Evolutionary conservation across 2,113 vertebrate species (phyloP).

Genomic region (Onychorhynchus coronatus): DNA sequence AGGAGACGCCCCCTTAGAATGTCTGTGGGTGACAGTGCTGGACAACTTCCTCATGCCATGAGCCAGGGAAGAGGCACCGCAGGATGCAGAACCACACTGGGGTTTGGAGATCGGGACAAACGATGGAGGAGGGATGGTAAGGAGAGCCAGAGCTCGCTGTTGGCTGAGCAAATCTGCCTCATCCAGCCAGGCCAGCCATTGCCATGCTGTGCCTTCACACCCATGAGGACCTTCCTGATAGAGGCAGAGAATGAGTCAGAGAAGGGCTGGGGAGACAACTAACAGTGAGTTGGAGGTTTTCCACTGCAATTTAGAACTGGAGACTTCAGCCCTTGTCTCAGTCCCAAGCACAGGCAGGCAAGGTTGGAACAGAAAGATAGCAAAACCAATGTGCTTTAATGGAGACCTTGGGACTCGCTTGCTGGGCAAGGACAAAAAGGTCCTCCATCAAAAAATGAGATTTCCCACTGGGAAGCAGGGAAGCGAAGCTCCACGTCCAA

Average conservation of each 20-base stretch:
- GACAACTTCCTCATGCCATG: accelerated
- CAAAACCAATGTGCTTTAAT: neutral
- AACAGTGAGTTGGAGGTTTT: neutral
- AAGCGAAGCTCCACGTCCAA: neutral
- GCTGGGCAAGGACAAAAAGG: neutral
- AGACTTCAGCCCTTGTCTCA: neutral
- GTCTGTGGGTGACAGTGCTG: neutral
- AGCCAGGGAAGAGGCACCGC: neutral
- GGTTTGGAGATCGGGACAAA: neutral
- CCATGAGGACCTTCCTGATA: accelerated
- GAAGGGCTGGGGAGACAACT: neutral
- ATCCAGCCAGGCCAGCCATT: accelerated
- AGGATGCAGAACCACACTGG: neutral
- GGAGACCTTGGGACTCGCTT: neutral
- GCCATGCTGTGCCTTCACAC: accelerated
- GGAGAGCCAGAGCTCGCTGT: neutral
- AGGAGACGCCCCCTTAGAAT: neutral
- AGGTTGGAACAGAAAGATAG: neutral
- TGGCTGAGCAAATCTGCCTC: neutral
- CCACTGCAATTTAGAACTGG: neutral
- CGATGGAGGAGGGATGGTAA: accelerated
- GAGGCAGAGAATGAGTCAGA: accelerated
- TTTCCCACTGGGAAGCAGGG: neutral
- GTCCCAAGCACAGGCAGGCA: neutral
- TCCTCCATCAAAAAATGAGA: neutral